These are phyloP conservation scores for Bombus pascuorum DNA, from an alignment of 1,140 invertebrate species.

Conservation along the genomic window DNA sequence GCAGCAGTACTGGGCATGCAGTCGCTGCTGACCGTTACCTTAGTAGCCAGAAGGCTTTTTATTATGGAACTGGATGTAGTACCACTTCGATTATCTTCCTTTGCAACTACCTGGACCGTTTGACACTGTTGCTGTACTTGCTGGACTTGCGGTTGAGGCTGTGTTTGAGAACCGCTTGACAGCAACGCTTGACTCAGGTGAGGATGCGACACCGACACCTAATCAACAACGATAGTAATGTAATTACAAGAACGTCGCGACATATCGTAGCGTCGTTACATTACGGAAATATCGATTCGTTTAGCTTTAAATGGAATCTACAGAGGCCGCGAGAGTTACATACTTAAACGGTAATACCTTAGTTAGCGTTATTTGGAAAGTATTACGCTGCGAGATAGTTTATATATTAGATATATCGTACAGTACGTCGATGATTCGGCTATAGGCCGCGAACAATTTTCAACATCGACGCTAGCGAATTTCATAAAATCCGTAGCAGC, in stretches of 20 bases:
- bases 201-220: conserved; percentile 85
- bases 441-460: neutral
- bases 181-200: conserved; percentile 85
- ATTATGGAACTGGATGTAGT: conserved; percentile 87
- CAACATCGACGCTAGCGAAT: neutral
- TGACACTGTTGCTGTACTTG: conserved; percentile 67
- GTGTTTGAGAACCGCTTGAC: conserved; percentile 81
- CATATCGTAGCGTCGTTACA: neutral
- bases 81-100: conserved; percentile 76
- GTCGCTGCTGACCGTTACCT: conserved; percentile 87
- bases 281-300: conserved; percentile 12
- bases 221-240: conserved; percentile 58
- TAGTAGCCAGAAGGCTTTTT: conserved; percentile 93
- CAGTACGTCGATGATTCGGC: neutral
- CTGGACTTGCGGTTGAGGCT: conserved; percentile 59
- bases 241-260: conserved; percentile 16
- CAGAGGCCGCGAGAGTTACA: neutral
- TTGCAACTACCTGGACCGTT: conserved; percentile 77
- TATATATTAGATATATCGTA: neutral
- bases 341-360: neutral
- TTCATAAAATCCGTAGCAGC: neutral
- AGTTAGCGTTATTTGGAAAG: neutral
- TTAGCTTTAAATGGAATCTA: neutral
- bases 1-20: conserved; percentile 83
- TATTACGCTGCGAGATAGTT: neutral